A percentile compares a stretch with the other conserved stretches of the same genome.
Evolutionary conservation across 2,797 vertebrate species (phyloP).

Genomic region (Artibeus lituratus): DNA sequence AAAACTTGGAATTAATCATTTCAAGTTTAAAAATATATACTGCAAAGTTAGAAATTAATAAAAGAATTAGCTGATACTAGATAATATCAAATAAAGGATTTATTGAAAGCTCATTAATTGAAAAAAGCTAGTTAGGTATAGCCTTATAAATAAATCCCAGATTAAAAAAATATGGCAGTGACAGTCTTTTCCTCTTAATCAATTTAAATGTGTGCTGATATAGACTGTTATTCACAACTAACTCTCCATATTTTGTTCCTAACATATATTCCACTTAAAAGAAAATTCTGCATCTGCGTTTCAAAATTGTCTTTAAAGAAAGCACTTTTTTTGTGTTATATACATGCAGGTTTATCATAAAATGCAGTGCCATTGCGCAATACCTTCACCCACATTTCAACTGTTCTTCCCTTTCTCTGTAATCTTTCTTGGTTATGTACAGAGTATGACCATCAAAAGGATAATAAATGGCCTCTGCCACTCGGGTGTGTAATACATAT

Average conservation of each 20-base stretch:
- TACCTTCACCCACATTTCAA: background rate
- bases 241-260: background rate
- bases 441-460: conserved; percentile 57
- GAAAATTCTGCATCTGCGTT: background rate
- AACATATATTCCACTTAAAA: background rate
- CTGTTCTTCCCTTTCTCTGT: background rate
- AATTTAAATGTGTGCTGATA: background rate
- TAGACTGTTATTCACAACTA: background rate
- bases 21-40: background rate
- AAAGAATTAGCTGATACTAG: background rate
- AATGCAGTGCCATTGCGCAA: background rate
- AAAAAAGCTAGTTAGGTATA: background rate
- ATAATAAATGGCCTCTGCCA: conserved; percentile 63
- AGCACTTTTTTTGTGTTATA: background rate
- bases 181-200: background rate
- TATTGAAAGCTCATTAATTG: background rate
- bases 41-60: background rate
- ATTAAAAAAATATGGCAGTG: background rate
- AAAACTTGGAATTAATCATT: background rate
- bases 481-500: conserved; percentile 48
- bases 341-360: background rate
- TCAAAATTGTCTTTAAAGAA: background rate
- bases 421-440: conserved; percentile 60
- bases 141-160: background rate
- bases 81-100: background rate